phyloP scores from a whole-genome alignment of 2,888 invertebrate species.

The Anaspis maculata region DNA sequence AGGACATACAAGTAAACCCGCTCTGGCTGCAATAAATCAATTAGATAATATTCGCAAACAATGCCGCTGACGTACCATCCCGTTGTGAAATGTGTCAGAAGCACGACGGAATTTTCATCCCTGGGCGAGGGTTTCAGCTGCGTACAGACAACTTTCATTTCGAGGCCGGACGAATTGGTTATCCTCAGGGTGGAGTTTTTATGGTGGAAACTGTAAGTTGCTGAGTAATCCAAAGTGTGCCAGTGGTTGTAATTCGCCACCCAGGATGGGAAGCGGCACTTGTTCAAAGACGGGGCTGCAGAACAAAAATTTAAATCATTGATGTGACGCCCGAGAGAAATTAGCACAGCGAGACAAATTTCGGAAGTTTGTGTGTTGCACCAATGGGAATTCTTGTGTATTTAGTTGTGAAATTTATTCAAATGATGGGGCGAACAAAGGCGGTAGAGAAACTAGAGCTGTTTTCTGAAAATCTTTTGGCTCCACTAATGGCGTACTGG shows the following conservation, averaged over 20 bases:
- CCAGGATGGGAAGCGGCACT: conserved; percentile 84
- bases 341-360: too few species aligned
- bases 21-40: conserved; percentile 52
- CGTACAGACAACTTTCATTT: conserved; percentile 59
- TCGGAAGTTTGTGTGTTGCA: too few species aligned
- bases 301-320: conserved; percentile 19
- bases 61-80: conserved; percentile 51
- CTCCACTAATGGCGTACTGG: too few species aligned
- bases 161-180: conserved; percentile 53
- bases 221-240: conserved; percentile 82
- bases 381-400: too few species aligned
- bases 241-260: conserved; percentile 76
- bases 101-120: conserved; percentile 51
- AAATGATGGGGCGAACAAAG: conserved; percentile 14
- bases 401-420: conserved; percentile 14
- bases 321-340: conserved; percentile 12
- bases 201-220: conserved; percentile 79
- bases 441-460: too few species aligned
- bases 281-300: conserved; percentile 62
- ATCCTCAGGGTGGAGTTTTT: conserved; percentile 67
- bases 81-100: conserved; percentile 62
- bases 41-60: conserved; percentile 1
- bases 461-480: too few species aligned
- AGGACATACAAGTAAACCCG: conserved; percentile 82
- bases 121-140: conserved; percentile 52